Evolutionary conservation across 2,113 vertebrate genomes (phyloP), one percentile per base, ranked within the genome.

Genomic region (Amphiprion percula): DNA sequence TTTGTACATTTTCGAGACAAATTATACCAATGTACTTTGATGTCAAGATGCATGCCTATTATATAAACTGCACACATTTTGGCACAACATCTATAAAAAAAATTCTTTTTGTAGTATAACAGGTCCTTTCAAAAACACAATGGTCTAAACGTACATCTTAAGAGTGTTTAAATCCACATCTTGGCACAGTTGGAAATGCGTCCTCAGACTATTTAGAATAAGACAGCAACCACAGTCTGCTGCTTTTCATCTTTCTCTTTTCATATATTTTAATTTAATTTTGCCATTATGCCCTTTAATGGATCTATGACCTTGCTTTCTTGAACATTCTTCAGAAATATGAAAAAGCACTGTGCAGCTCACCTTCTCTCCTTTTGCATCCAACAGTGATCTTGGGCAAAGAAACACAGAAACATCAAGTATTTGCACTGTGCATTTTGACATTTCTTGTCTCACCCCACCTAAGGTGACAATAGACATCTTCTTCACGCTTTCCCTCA

Each of bases 381-480:
- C 3, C 10, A 61, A 50, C 80, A 69, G 61, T 66, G 39, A 75
- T 37, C 19, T 54, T 50, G 52, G 15, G 12, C 10, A 41, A 44
- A 24, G n/a, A 55, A 73, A 39, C 28, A 46, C 49, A 65, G 7
- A 68, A 15, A 2, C n/a, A 16, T 60, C 11, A 47, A 14, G 61
- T 65, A 19, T 59, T 24, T 70, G 54, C 50, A 37, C 21, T 41
- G n/a, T 68, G 33, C 55, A 30, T 26, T 67, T 65, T 67, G 21
- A 33, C 33, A 37, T 73, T 56, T 15, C 64, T 50, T 69, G 24
- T 70, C 26, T 44, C 55, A 4, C 33, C 49, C 41, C 46, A 28
- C 62, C 80, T 77, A 5, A 65, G 74, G 77, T 79, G 67, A 65
- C 37, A 61, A 50, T 41, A 16, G 58, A 58, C n/a, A 26, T 76